Evolutionary conservation across 2,888 invertebrate species (phyloP).

Genomic region (Drymonia ruficornis): DNA sequence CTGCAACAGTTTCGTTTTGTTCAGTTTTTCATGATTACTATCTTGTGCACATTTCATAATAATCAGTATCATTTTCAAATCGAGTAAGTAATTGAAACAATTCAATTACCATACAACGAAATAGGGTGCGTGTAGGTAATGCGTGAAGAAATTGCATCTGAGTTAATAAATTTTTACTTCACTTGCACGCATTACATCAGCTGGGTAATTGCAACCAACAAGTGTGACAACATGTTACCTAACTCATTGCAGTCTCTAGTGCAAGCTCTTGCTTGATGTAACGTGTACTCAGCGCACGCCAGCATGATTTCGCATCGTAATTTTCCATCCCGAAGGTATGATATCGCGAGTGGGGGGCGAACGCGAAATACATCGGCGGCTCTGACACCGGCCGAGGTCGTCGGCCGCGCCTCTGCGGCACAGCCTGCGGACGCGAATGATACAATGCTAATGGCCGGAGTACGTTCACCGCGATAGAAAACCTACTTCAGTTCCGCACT

Average conservation of each 20-base stretch:
- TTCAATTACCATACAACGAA: slow-evolving; percentile 1
- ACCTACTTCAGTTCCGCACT: slow-evolving; percentile 83
- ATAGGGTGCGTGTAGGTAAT: slow-evolving; percentile 1
- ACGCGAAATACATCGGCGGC: slow-evolving; percentile 54
- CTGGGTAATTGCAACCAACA: slow-evolving; percentile 68
- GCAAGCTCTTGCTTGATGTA: slow-evolving; percentile 67
- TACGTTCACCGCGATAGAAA: slow-evolving; percentile 83
- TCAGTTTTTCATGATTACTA: background rate
- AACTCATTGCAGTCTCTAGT: slow-evolving; percentile 67
- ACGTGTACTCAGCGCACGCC: slow-evolving; percentile 50
- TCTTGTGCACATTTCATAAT: background rate
- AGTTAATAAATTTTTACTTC: slow-evolving; percentile 40
- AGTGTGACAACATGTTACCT: slow-evolving; percentile 80
- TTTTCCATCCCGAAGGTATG: slow-evolving; percentile 57
- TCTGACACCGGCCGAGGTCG: slow-evolving; percentile 74
- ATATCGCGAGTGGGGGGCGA: slow-evolving; percentile 47
- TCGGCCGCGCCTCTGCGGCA: slow-evolving; percentile 61
- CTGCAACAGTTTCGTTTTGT: slow-evolving; percentile 18
- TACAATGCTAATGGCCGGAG: slow-evolving; percentile 76
- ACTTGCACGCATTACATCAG: slow-evolving; percentile 65
- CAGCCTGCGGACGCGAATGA: slow-evolving; percentile 67
- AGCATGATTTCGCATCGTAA: slow-evolving; percentile 57
- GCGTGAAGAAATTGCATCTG: slow-evolving; percentile 12
- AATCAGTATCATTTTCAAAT: background rate
- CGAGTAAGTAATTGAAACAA: background rate